phyloP scores from a whole-genome alignment of 64 coral and sea anemone species.

The Montipora cactus region DNA sequence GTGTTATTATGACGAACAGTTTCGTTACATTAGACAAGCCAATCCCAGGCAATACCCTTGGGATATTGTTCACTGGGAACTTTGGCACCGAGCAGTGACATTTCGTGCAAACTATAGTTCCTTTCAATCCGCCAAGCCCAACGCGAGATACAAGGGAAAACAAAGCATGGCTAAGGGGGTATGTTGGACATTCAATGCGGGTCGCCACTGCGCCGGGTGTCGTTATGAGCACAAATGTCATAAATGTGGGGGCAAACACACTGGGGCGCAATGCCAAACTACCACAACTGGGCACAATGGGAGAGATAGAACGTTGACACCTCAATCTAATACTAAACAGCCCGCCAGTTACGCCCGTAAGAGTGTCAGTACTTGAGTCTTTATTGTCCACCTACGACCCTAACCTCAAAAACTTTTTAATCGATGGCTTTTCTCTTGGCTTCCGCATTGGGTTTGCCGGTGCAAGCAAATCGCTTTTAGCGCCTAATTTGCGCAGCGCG shows the following conservation, averaged over 20 bases:
- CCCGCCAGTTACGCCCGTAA: no score
- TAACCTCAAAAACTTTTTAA: not conserved
- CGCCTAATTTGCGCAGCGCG: no score
- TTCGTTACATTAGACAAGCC: no score
- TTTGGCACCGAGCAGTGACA: not conserved
- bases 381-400: not conserved
- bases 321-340: no score
- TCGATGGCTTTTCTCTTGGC: not conserved
- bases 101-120: not conserved
- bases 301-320: not conserved
- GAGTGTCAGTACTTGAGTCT: no score
- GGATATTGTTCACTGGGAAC: constrained; percentile 16
- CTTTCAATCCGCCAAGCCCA: not conserved
- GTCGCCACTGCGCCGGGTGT: not conserved
- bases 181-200: constrained; percentile 26
- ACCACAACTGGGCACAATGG: not conserved
- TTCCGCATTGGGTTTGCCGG: not conserved
- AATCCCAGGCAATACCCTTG: no score
- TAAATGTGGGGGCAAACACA: no score
- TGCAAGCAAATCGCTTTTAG: not conserved
- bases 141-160: constrained; percentile 5
- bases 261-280: no score
- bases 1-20: no score
- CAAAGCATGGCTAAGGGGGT: not conserved
- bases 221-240: no score